Conservation (phyloP, 2,888 invertebrate species). For the Lycia hirtaria region DNA sequence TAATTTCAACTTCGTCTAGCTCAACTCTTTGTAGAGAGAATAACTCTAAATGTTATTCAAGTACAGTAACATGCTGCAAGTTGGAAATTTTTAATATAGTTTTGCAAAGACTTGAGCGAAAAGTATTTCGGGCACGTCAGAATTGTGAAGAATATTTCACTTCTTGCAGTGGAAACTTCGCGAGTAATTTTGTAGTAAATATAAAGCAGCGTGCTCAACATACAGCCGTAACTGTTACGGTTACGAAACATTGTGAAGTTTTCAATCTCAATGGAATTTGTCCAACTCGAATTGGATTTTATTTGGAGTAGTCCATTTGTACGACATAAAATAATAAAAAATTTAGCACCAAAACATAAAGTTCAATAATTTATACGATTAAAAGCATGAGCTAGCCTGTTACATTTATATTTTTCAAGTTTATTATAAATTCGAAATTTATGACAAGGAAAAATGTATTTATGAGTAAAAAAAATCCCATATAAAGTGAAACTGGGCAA, state of each 20-base stretch:
- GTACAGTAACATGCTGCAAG: constrained; percentile 29
- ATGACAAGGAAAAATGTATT: no score
- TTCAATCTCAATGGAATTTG: no score
- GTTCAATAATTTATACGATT: no score
- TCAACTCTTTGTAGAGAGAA: constrained; percentile 31
- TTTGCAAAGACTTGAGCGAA: constrained; percentile 21
- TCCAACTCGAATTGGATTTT: no score
- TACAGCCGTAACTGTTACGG: neutral
- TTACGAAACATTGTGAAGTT: neutral
- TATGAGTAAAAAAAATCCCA: no score
- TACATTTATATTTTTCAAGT: no score
- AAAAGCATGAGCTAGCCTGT: no score
- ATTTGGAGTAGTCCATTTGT: no score
- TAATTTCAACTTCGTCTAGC: constrained; percentile 33
- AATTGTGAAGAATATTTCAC: constrained; percentile 14
- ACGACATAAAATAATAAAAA: no score
- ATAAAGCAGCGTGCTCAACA: neutral
- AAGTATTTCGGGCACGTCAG: constrained; percentile 20
- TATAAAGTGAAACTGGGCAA: no score
- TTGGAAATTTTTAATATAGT: constrained; percentile 31
- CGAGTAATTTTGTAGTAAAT: neutral
- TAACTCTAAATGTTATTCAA: constrained; percentile 30
- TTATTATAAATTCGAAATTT: no score
- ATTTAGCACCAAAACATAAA: no score
- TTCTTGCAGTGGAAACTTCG: constrained; percentile 9